A percentile compares a stretch with the other conserved stretches of the same genome.
Conservation (phyloP, 2,113 vertebrate species). For the Aplodontia rufa region DNA sequence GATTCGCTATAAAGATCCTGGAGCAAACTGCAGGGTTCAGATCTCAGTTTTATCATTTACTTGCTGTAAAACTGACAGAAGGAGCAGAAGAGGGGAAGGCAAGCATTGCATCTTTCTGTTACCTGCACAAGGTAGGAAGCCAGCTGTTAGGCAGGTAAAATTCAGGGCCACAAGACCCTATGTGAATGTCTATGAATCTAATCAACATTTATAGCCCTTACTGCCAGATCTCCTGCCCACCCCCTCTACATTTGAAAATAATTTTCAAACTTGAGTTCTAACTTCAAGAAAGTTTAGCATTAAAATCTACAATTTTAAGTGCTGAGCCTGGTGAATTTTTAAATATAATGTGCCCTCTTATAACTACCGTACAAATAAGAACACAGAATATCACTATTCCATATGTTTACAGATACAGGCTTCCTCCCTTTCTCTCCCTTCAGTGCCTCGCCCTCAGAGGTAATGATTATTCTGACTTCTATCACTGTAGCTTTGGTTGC, state of each 20-base stretch:
- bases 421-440: neutral
- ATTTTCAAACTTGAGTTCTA: neutral
- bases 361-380: neutral
- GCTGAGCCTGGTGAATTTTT: neutral
- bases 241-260: neutral
- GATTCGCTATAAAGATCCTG: neutral
- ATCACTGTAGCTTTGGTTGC: neutral
- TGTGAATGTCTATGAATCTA: neutral
- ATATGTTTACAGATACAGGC: neutral
- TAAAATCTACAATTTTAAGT: neutral
- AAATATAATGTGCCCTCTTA: neutral
- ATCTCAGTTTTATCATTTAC: neutral
- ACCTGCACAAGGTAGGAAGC: neutral
- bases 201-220: neutral
- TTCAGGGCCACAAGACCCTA: too few species aligned
- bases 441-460: neutral
- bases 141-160: neutral
- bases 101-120: neutral
- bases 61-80: neutral
- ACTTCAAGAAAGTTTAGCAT: neutral
- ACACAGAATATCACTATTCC: neutral
- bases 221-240: neutral
- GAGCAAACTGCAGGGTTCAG: neutral
- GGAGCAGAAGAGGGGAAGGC: neutral
- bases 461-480: neutral